Evolutionary conservation across 2,888 invertebrate genomes (phyloP), one percentile per base, ranked within the genome.

Genomic region (Xestia rhomboidea): DNA sequence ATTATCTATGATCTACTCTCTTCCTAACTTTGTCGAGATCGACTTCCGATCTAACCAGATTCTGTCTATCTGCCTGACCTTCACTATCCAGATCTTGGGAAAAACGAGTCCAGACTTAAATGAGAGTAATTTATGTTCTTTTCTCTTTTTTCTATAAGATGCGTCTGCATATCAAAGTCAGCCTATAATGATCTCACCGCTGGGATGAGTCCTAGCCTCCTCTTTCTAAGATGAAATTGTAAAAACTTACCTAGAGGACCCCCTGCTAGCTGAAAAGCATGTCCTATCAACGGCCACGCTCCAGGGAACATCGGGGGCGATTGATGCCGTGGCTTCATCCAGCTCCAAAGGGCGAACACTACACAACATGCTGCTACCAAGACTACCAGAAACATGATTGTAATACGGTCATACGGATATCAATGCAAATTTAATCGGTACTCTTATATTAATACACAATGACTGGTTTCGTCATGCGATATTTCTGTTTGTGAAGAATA

Each of bases 231-330:
- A n/a, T 11, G 4, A 4, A 11, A 71, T 67, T 21, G 5, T 21
- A 5, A 54, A 44, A n/a, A 73, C 82, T 82, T 63, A 82, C 82
- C 15, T 49, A 41, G 0, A 21, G 74, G 64, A 13, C 67, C 54
- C 13, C 83, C 79, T 11, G 63, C 1, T 10, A 83, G 27, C 34
- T 71, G 63, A 51, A 41, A 62, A 0, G 67, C 72, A n/a, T 82
- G 83, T 34, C 82, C 82, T 70, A 82, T 67, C 18, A 82, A 18
- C 24, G 83, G 82, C 21, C 79, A 62, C 0, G 60, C 71, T 4
- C 83, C 83, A 34, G 82, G 82, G 5, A 8, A 73, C 41, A 68
- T 54, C 0, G 82, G 83, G 1, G 82, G 82, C 0, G 75, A 60
- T 0, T 30, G 18, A 30, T 44, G 41, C 0, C 68, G 69, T 4